These are phyloP conservation scores for Spea hammondii DNA, from an alignment of 2,797 vertebrate genomes.

Conservation along the genomic window DNA sequence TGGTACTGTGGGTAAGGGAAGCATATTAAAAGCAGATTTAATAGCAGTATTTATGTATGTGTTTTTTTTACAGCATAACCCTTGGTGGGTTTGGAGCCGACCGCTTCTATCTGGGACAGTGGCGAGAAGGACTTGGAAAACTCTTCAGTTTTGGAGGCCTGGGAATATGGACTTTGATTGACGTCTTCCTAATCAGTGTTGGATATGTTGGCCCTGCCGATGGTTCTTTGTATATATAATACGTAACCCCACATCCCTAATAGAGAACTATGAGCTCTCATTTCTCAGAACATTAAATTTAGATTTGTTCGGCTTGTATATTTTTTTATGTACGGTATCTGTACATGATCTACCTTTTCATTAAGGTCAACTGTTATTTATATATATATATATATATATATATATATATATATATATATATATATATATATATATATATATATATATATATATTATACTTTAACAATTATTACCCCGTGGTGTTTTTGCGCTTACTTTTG, in stretches of 20 bases:
- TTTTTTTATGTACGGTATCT: conserved; percentile 73
- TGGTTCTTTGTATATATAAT: conserved; percentile 94
- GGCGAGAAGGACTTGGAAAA: conserved; percentile 95
- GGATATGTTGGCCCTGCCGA: conserved; percentile 96
- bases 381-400: no score
- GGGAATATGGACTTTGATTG: conserved; percentile 95
- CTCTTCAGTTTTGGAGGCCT: conserved; percentile 98
- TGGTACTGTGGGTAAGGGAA: no score
- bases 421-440: no score
- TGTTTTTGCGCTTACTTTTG: not conserved
- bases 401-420: no score
- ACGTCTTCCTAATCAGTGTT: conserved; percentile 90
- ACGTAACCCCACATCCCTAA: not conserved
- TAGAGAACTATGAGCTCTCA: conserved; percentile 27
- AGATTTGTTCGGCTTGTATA: conserved; percentile 42
- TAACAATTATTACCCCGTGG: no score
- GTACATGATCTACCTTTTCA: conserved; percentile 73
- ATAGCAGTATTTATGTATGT: not conserved
- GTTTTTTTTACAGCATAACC: conserved; percentile 76
- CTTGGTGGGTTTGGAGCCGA: conserved; percentile 96
- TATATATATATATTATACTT: no score
- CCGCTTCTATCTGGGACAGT: conserved; percentile 97
- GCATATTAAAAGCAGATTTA: no score
- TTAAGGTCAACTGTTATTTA: conserved; percentile 66
- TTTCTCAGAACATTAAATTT: conserved; percentile 16